Evolutionary conservation across 2,888 invertebrate species (phyloP).

Genomic region (Dolichomitus sp.): DNA sequence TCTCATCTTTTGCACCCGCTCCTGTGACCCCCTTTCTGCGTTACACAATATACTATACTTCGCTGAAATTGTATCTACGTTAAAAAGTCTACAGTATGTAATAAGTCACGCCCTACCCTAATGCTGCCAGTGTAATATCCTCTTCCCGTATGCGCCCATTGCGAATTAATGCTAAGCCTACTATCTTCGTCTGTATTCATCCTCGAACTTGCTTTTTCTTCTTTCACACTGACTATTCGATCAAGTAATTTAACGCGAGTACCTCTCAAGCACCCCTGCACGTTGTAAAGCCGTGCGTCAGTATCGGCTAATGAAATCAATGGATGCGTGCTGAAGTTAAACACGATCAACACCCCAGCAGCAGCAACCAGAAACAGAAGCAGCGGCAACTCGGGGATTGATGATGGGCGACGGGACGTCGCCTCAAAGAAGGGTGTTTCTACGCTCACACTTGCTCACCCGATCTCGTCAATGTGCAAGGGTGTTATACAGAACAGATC

Average conservation of each 20-base stretch:
- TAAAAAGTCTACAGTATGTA: background rate
- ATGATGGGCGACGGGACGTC: slow-evolving; percentile 48
- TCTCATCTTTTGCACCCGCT: slow-evolving; percentile 65
- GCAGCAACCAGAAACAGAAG: slow-evolving; percentile 13
- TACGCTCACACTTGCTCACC: slow-evolving; percentile 40
- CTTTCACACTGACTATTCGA: slow-evolving; percentile 52
- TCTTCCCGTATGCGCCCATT: slow-evolving; percentile 36
- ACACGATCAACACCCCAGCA: slow-evolving; percentile 77
- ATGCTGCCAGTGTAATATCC: slow-evolving; percentile 26
- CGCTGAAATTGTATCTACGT: background rate
- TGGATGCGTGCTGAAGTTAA: slow-evolving; percentile 83
- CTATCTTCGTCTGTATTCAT: slow-evolving; percentile 26
- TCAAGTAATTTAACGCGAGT: slow-evolving; percentile 71
- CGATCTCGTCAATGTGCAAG: slow-evolving; percentile 50
- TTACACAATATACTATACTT: slow-evolving; percentile 11
- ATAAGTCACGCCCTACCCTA: slow-evolving; percentile 16
- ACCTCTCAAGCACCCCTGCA: slow-evolving; percentile 53
- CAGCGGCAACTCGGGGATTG: slow-evolving; percentile 17
- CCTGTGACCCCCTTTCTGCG: slow-evolving; percentile 53
- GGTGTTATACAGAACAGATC: slow-evolving; percentile 68
- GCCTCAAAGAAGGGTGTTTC: slow-evolving; percentile 54
- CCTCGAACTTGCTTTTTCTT: slow-evolving; percentile 25
- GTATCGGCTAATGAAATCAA: slow-evolving; percentile 86
- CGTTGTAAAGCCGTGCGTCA: slow-evolving; percentile 75
- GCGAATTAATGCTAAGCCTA: slow-evolving; percentile 34